Evolutionary conservation across 2,888 invertebrate species (phyloP), one percentile per base, ranked within the genome.

Genomic region (Oscheius sp.): DNA sequence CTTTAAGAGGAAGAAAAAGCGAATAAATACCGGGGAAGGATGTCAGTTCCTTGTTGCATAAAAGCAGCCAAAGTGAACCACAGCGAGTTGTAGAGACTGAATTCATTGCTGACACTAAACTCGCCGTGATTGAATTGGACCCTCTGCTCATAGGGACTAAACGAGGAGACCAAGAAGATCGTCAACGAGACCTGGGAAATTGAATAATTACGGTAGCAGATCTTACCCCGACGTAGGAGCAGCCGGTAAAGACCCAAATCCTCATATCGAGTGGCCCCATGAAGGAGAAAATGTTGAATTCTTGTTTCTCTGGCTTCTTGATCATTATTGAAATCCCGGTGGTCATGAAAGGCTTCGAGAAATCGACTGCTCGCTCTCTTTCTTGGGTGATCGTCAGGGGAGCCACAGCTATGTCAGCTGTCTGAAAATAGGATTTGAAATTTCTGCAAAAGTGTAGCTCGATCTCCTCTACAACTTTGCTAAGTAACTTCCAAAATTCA

Each of bases 31-130:
- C 94, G 92, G 17, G 97, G 97, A 69, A 95, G 93, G 74, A 96
- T 92, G 88, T 97, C 96, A 86, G 95, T 94, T 72, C 96, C 96
- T 89, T 97, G 97, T 88, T 96, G 96, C 94, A 97, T 96, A 88
- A 97, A 93, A 45, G 96, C 95, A 20, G 96, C 96, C 78, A 97
- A 90, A 0, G 96, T 92, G 89, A 97, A 97, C 97, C 97, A 97
- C 82, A 97, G 91, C 70, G 95, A 94, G 89, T 96, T 96, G 88
- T 93, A 91, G 86, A 96, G 92, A 84, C 93, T 93, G 89, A 96
- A 96, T 87, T 95, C 94, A 87, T 95, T 96, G 46, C 86, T 76
- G 55, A 78, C 76, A 12, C 87, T 85, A 58, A 87, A 87, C 31
- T 83, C 87, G 39, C 87, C 85, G 0, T 75, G 66, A 27, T 73